Evolutionary conservation across 92 coral and sea anemone species (phyloP).

Genomic region (Hydrozoanthus gracilis): DNA sequence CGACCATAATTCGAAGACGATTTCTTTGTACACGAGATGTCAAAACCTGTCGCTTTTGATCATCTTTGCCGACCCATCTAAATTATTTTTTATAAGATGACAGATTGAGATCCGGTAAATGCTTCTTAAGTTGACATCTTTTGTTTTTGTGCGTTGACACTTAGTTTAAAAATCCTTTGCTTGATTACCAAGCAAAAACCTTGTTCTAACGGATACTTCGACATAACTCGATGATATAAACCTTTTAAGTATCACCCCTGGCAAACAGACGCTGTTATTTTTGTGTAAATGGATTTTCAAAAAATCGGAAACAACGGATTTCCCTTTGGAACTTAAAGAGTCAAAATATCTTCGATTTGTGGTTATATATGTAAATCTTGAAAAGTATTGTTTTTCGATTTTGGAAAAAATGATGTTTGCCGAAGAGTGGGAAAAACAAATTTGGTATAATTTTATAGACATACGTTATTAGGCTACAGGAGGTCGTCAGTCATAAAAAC

Average conservation of each 20-base stretch:
- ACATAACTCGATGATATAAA: no score
- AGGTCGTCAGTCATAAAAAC: neutral
- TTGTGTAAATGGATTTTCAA: neutral
- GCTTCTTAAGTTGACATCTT: slow-evolving; percentile 16
- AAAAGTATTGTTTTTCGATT: neutral
- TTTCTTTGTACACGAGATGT: neutral
- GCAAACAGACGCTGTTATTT: no score
- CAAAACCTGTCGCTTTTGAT: slow-evolving; percentile 1
- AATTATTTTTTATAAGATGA: neutral
- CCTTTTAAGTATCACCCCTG: no score
- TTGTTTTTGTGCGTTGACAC: neutral
- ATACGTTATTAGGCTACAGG: neutral
- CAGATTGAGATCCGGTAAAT: slow-evolving; percentile 17
- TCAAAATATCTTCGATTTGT: neutral
- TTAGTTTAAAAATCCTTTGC: neutral
- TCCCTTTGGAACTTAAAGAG: neutral
- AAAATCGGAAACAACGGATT: neutral
- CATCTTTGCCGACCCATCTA: no score
- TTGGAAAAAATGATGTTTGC: neutral
- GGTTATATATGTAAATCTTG: neutral
- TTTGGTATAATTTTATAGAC: neutral
- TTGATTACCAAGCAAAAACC: neutral
- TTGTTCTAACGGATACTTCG: neutral
- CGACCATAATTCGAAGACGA: neutral
- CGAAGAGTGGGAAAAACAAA: neutral